Percentiles rank a stretch among this genome's conserved stretches.
These are phyloP conservation scores for Protonemura montana DNA, from an alignment of 2,888 invertebrate genomes.

Conservation along the genomic window DNA sequence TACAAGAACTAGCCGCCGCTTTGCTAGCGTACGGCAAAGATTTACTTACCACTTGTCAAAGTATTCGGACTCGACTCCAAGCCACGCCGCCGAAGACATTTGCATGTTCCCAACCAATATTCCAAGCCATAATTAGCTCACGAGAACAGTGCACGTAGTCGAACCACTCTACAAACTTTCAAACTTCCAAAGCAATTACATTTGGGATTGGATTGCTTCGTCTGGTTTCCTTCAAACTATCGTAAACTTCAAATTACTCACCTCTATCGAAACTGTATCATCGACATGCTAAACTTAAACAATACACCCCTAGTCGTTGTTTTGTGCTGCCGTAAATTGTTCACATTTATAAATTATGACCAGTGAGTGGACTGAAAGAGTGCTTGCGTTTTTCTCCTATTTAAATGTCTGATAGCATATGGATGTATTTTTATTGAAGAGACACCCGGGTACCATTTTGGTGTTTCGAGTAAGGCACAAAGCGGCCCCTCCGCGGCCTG, in stretches of 20 bases:
- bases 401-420: background rate
- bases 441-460: background rate
- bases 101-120: background rate
- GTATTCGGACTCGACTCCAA: background rate
- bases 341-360: background rate
- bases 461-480: too few species aligned
- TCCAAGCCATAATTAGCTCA: background rate
- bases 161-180: background rate
- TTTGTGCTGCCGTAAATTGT: background rate
- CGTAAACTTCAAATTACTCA: background rate
- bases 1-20: background rate
- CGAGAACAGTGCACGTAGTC: background rate
- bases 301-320: background rate
- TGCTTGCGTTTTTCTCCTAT: background rate
- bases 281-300: background rate
- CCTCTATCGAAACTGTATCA: background rate
- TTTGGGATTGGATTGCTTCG: background rate
- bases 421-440: background rate
- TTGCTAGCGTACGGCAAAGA: background rate
- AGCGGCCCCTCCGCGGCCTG: background rate
- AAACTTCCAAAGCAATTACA: background rate
- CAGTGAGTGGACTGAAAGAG: background rate
- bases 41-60: background rate
- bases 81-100: background rate
- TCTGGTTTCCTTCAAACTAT: conserved; percentile 4